A percentile compares a stretch with the other conserved stretches of the same genome.
Evolutionary conservation across 1,140 invertebrate species (phyloP).

Genomic region (Tetraneura akinire): DNA sequence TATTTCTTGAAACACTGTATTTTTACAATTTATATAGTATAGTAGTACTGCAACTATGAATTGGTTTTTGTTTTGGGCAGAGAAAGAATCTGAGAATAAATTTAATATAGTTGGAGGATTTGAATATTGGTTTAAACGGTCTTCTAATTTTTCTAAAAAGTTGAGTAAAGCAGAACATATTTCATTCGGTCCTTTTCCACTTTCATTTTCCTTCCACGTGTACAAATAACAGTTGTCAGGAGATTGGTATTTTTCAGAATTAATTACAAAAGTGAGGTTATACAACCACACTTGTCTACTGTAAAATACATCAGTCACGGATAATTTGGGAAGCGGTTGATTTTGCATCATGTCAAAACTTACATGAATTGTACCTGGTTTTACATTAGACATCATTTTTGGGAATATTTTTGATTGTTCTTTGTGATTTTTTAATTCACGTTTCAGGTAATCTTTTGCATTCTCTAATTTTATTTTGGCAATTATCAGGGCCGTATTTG

Average conservation of each 20-base stretch:
- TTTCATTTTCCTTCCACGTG: conserved; percentile 57
- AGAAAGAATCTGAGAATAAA: conserved; percentile 38
- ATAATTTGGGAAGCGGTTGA: conserved; percentile 52
- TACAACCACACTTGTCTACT: conserved; percentile 57
- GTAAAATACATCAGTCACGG: conserved; percentile 54
- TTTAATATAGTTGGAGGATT: conserved; percentile 30
- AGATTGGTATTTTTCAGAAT: conserved; percentile 34
- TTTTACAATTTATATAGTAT: not conserved
- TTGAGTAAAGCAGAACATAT: conserved; percentile 56
- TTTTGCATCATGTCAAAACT: conserved; percentile 53
- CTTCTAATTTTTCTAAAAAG: conserved; percentile 38
- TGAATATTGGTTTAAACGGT: not conserved
- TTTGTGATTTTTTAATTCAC: not conserved
- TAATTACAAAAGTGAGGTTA: conserved; percentile 57
- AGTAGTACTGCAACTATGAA: conserved; percentile 16
- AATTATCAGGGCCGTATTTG: too few species aligned
- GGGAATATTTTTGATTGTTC: not conserved
- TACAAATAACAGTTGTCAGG: conserved; percentile 55
- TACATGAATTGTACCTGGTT: not conserved
- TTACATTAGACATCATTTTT: not conserved
- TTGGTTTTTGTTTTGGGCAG: too few species aligned
- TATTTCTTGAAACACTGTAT: conserved; percentile 53
- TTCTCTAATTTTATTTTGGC: conserved; percentile 5
- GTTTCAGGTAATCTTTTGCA: conserved; percentile 6
- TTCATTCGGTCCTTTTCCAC: too few species aligned